Base-by-base conservation (phyloP, 2,797 vertebrate species). In the Onychomys torridus region DNA sequence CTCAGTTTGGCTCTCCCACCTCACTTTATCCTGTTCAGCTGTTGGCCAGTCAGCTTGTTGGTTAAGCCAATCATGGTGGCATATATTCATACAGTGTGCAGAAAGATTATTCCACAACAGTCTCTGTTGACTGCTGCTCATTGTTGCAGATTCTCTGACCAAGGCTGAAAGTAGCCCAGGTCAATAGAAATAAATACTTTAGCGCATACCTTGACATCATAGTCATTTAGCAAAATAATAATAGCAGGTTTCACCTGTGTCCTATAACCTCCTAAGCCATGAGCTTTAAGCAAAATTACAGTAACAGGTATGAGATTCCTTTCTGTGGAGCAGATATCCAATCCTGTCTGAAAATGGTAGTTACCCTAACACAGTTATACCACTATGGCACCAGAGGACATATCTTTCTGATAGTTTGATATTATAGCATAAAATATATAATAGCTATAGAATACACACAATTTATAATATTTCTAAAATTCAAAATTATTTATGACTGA, bases 401-500 rank as follows among this genome's bases (percentile, higher is more conserved):
- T 16, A n/a, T 37, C 32, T 52, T 86, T 3, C 21, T 86, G 7
- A 34, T 5, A 52, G 21, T 14, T 86, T 69, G 32, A n/a, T 86
- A 71, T 3, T 71, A 32, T 13, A n/a, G 4, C 13, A 52, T 79
- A 9, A 9, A 55, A 2, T 55, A 27, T 61, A 17, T 19, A 81
- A 59, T 12, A 85, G 63, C 25, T 85, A 65, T 23, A 4, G 46
- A 78, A 0, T 37, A 29, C 32, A 27, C 46, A 37, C 3, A 11
- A 49, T 61, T 14, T 81, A 59, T 69, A 76, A 40, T 0, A 49
- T 95, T 87, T 89, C 6, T 61, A 75, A 97, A 97, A 93, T 90
- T 95, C 0, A 2, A 61, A 77, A 96, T 89, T 14, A 84, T 0
- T 23, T 13, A 49, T 4, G 77, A 61, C 23, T 92, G 40, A 79